Evolutionary conservation across 2,888 invertebrate species (phyloP).

Genomic region (Heliconius hortense): DNA sequence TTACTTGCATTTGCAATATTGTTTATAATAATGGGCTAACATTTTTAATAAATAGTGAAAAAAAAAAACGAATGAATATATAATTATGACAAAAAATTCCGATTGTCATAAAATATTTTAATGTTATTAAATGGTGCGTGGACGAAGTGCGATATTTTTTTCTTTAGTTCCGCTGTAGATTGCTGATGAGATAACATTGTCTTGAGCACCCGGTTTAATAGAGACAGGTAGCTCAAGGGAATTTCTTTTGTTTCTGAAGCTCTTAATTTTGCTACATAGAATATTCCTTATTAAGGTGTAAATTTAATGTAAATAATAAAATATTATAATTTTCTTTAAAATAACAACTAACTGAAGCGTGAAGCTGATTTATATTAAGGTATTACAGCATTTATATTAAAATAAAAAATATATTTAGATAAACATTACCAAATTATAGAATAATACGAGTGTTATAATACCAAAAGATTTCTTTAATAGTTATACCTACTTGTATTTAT

Average conservation of each 20-base stretch:
- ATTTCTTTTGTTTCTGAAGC: slow-evolving; percentile 22
- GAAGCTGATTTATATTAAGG: too few species aligned
- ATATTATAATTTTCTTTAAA: background rate
- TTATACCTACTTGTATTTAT: background rate
- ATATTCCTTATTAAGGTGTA: slow-evolving; percentile 4
- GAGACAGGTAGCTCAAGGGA: slow-evolving; percentile 34
- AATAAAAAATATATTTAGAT: background rate
- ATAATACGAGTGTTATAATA: background rate
- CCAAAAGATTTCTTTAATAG: background rate
- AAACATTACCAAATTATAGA: background rate
- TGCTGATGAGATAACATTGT: slow-evolving; percentile 42
- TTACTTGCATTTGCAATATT: too few species aligned
- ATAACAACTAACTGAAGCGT: too few species aligned
- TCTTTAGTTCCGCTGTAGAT: slow-evolving; percentile 39
- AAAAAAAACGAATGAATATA: background rate
- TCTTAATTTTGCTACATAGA: slow-evolving; percentile 5
- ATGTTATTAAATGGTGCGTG: slow-evolving; percentile 32
- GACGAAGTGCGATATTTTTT: slow-evolving; percentile 34
- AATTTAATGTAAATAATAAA: background rate
- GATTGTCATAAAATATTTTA: slow-evolving; percentile 24
- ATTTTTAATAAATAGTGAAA: background rate
- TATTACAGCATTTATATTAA: background rate
- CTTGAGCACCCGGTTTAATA: slow-evolving; percentile 23
- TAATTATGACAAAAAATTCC: slow-evolving; percentile 29
- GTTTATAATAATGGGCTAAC: background rate